A percentile compares a stretch with the other conserved stretches of the same genome.
phyloP scores from a whole-genome alignment of 35 echinoderm and acorn worm genomes.

The Patiria miniata region DNA sequence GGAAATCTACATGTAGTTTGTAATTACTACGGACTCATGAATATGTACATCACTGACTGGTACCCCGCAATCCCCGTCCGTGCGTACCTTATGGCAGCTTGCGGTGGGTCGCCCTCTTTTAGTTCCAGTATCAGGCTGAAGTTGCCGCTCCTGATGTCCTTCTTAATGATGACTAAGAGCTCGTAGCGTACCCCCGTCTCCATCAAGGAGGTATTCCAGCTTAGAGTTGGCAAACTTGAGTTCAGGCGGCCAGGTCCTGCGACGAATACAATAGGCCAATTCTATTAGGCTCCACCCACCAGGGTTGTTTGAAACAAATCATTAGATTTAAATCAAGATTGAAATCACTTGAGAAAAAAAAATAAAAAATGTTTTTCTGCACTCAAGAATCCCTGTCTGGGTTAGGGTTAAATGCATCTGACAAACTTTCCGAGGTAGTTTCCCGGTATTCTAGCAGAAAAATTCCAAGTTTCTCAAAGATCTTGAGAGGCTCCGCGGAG shows the following conservation, averaged over 20 bases:
- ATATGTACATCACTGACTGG: too few species aligned
- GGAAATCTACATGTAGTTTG: too few species aligned
- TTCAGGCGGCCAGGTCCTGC: conserved; percentile 33
- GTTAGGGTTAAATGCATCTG: too few species aligned
- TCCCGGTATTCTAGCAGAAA: too few species aligned
- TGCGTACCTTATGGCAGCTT: conserved; percentile 44
- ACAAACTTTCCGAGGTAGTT: too few species aligned
- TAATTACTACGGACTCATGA: too few species aligned
- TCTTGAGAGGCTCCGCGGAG: too few species aligned
- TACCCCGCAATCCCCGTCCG: too few species aligned
- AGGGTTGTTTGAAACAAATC: neutral
- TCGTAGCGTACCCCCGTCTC: conserved; percentile 5
- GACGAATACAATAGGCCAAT: neutral
- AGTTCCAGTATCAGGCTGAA: conserved; percentile 25
- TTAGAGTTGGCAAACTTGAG: neutral
- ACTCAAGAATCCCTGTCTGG: too few species aligned
- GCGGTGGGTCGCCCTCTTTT: conserved; percentile 28
- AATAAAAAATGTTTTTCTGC: too few species aligned
- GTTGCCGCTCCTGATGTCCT: conserved; percentile 23
- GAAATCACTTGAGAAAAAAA: too few species aligned
- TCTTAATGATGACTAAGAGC: conserved; percentile 26
- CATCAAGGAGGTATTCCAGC: conserved; percentile 24
- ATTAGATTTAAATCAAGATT: neutral
- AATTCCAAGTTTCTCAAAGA: too few species aligned
- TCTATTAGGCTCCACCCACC: neutral